phyloP scores from a whole-genome alignment of 2,113 vertebrate genomes.

The Nymphicus hollandicus region DNA sequence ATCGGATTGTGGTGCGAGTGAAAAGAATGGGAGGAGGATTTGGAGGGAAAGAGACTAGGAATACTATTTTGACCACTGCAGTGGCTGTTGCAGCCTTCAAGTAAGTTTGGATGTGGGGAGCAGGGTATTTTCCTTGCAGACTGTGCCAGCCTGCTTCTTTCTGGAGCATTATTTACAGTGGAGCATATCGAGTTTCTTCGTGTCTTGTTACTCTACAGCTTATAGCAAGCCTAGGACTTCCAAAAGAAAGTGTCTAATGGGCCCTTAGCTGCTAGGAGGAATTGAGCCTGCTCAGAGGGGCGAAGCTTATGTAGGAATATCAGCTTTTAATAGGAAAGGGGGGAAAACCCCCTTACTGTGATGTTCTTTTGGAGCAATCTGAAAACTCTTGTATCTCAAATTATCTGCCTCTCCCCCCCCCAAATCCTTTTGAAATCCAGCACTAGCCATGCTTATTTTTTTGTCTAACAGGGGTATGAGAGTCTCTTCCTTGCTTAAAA shows the following conservation, averaged over 20 bases:
- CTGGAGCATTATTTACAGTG: background rate
- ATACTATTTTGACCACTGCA: conserved; percentile 79
- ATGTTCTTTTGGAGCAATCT: background rate
- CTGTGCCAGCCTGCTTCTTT: background rate
- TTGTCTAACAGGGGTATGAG: background rate
- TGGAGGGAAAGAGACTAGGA: conserved; percentile 92
- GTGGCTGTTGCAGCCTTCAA: conserved; percentile 89
- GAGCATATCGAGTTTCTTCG: background rate
- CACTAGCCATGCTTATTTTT: background rate
- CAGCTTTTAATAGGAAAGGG: background rate
- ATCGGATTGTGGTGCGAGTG: conserved; percentile 85
- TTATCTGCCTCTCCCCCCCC: background rate
- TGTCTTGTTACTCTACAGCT: background rate
- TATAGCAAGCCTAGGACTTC: background rate
- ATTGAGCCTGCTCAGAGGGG: background rate
- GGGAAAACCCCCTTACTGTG: accelerated
- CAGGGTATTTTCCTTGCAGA: background rate
- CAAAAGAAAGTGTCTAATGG: background rate
- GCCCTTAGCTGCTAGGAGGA: background rate
- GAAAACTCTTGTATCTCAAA: background rate
- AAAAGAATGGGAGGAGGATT: conserved; percentile 97
- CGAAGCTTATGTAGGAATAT: background rate
- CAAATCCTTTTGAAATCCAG: background rate
- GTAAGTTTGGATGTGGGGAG: conserved; percentile 69
- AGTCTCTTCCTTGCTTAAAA: background rate